A percentile compares a stretch with the other conserved stretches of the same genome.
Evolutionary conservation across 2,113 vertebrate species (phyloP).

Genomic region (Rhinoptilus africanus): DNA sequence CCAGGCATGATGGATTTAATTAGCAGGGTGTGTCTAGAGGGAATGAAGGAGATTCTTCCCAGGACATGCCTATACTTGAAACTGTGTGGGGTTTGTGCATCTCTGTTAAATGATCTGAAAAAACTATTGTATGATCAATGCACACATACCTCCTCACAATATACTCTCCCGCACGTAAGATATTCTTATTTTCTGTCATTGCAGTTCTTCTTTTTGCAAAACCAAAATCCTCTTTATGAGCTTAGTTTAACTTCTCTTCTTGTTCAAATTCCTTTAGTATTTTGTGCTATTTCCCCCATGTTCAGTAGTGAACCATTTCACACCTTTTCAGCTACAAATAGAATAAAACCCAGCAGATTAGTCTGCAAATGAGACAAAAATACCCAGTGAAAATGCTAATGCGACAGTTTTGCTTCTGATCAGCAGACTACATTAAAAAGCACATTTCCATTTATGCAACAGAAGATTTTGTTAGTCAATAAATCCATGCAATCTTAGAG

Average conservation of each 20-base stretch:
- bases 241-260: neutral
- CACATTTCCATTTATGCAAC: constrained; percentile 7
- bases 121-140: neutral
- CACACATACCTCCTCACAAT: neutral
- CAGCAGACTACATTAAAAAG: neutral
- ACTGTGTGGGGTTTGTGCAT: neutral
- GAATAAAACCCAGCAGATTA: neutral
- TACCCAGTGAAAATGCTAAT: neutral
- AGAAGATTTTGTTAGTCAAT: constrained; percentile 34
- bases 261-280: neutral
- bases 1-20: constrained; percentile 55
- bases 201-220: neutral
- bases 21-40: constrained; percentile 54
- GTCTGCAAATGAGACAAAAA: neutral
- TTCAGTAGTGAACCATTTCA: neutral
- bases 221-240: neutral
- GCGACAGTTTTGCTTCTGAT: neutral
- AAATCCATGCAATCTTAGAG: neutral
- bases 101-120: constrained; percentile 13
- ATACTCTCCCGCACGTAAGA: neutral
- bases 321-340: neutral
- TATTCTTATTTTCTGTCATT: neutral
- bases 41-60: constrained; percentile 50
- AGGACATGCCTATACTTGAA: constrained; percentile 47
- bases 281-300: neutral